Evolutionary conservation across 2,113 vertebrate species (phyloP).

Genomic region (Reinhardtius hippoglossoides): DNA sequence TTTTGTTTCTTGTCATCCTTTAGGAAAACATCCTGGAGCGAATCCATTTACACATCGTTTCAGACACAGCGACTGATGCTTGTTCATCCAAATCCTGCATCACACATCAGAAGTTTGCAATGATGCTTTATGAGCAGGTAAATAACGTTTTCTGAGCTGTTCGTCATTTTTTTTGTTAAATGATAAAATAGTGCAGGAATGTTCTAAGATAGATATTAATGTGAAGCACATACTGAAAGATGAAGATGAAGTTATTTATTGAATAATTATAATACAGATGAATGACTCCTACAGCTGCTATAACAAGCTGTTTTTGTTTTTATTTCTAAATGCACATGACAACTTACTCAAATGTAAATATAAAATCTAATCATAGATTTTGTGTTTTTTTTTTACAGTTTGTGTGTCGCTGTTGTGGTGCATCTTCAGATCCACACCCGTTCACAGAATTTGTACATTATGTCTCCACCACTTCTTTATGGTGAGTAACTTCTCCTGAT

Average conservation of each 20-base stretch:
- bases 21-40: constrained; percentile 97
- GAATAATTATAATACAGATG: too few species aligned
- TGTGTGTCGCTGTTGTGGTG: constrained; percentile 95
- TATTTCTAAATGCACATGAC: not conserved
- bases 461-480: constrained; percentile 96
- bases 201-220: not conserved
- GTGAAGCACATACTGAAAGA: too few species aligned
- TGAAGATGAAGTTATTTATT: too few species aligned
- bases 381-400: constrained; percentile 82
- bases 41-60: constrained; percentile 96
- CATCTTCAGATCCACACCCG: constrained; percentile 95
- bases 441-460: constrained; percentile 98
- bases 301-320: not conserved
- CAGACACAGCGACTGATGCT: constrained; percentile 89
- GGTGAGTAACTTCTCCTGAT: constrained; percentile 84
- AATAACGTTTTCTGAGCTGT: not conserved
- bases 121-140: constrained; percentile 99
- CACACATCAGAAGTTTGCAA: constrained; percentile 98
- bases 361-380: not conserved
- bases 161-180: not conserved
- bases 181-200: not conserved
- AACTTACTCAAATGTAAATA: not conserved
- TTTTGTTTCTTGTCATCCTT: constrained; percentile 29
- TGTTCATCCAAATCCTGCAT: constrained; percentile 97
- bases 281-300: too few species aligned